Evolutionary conservation across 2,888 invertebrate genomes (phyloP).

Genomic region (Athalia cordata): DNA sequence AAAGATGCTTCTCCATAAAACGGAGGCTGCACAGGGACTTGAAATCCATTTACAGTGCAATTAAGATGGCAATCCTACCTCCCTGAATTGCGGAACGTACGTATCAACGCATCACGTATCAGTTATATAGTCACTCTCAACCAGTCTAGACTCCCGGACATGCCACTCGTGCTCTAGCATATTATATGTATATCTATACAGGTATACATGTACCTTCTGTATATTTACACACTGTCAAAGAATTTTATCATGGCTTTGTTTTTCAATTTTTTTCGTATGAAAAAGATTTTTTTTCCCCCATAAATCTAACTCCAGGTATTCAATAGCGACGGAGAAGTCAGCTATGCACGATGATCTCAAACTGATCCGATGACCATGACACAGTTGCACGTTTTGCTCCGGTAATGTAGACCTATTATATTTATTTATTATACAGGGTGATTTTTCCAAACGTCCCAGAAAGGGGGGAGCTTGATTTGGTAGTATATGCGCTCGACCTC

Average conservation of each 20-base stretch:
- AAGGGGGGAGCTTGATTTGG: no score
- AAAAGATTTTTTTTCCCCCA: no score
- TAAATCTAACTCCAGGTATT: background rate
- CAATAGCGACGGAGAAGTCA: background rate
- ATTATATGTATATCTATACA: background rate
- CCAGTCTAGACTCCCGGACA: no score
- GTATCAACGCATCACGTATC: background rate
- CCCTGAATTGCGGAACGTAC: background rate
- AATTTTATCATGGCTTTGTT: background rate
- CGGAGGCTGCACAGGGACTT: constrained; percentile 6
- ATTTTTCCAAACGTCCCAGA: no score
- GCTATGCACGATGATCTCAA: constrained; percentile 7
- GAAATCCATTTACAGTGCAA: constrained; percentile 8
- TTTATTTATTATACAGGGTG: no score
- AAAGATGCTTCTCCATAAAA: background rate
- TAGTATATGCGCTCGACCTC: no score
- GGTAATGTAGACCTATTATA: no score
- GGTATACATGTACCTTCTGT: background rate
- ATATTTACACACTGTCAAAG: background rate
- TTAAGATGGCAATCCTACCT: constrained; percentile 16
- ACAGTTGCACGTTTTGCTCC: background rate
- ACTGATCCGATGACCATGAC: constrained; percentile 33
- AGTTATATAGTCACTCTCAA: no score
- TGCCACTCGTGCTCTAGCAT: no score
- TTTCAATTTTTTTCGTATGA: background rate